A percentile compares a stretch with the other conserved stretches of the same genome.
Conservation (phyloP, 2,113 vertebrate species). For the Tragelaphus buxtoni region DNA sequence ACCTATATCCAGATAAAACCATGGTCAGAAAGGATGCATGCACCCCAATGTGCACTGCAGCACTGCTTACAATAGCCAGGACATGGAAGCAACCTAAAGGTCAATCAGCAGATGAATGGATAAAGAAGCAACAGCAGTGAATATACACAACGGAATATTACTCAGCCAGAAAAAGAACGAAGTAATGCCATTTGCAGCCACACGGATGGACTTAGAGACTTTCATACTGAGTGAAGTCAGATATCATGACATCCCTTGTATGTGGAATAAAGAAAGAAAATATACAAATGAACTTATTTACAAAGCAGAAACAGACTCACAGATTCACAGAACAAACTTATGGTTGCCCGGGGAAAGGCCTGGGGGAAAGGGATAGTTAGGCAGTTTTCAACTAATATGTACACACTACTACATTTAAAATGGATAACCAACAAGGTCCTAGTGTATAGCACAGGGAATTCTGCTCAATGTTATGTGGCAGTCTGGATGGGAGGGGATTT, state of each 20-base stretch:
- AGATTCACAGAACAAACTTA: not conserved
- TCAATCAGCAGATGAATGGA: not conserved
- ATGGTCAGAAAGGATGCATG: not conserved
- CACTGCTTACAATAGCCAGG: not conserved
- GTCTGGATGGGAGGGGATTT: not conserved
- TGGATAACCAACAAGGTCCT: not conserved
- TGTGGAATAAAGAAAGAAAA: not conserved
- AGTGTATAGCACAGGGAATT: not conserved
- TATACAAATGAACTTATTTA: not conserved
- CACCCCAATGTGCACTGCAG: fast-evolving
- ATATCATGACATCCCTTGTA: not conserved
- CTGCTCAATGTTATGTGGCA: not conserved
- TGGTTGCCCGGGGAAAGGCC: not conserved
- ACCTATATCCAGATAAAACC: not conserved
- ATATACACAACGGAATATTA: not conserved
- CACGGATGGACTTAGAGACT: not conserved
- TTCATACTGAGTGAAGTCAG: not conserved
- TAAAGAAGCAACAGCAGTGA: not conserved
- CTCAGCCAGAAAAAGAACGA: not conserved
- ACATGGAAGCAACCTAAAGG: not conserved
- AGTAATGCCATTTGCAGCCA: not conserved
- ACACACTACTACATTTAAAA: not conserved
- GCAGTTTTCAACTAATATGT: not conserved
- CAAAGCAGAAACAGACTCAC: not conserved
- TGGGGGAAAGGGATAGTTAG: not conserved